Percentiles rank a stretch among this genome's conserved stretches.
These are phyloP conservation scores for Schlechtendalia chinensis DNA, from an alignment of 1,140 invertebrate genomes.

Conservation along the genomic window DNA sequence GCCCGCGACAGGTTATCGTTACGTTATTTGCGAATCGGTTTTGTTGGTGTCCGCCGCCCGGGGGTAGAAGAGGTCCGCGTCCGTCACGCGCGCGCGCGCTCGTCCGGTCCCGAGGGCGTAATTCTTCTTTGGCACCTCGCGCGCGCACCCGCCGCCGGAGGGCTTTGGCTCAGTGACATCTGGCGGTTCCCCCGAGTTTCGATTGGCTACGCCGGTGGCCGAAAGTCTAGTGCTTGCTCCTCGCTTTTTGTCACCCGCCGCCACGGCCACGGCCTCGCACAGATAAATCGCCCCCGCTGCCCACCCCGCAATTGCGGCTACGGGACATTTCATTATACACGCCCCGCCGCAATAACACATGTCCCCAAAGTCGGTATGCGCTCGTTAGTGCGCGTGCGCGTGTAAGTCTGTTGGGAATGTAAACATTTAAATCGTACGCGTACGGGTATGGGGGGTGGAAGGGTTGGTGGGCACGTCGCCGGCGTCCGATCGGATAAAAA, in stretches of 20 bases:
- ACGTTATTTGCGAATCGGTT: neutral
- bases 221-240: slow-evolving; percentile 38
- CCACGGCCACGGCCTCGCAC: no score
- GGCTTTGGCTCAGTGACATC: slow-evolving; percentile 49
- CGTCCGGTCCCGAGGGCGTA: slow-evolving; percentile 44
- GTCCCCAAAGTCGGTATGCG: slow-evolving; percentile 28
- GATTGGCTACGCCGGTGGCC: slow-evolving; percentile 14
- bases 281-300: slow-evolving; percentile 23
- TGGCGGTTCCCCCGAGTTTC: slow-evolving; percentile 48
- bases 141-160: slow-evolving; percentile 27
- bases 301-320: slow-evolving; percentile 21
- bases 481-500: slow-evolving; percentile 12
- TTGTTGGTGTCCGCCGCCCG: neutral
- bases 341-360: slow-evolving; percentile 40
- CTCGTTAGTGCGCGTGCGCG: neutral
- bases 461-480: neutral
- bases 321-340: slow-evolving; percentile 43
- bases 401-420: slow-evolving; percentile 19
- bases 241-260: neutral
- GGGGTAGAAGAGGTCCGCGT: neutral
- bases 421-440: slow-evolving; percentile 41
- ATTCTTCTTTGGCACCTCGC: slow-evolving; percentile 48
- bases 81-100: no score
- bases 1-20: neutral
- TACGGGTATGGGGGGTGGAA: neutral